phyloP scores from a whole-genome alignment of 2,113 vertebrate genomes.

The Neomonachus schauinslandi region DNA sequence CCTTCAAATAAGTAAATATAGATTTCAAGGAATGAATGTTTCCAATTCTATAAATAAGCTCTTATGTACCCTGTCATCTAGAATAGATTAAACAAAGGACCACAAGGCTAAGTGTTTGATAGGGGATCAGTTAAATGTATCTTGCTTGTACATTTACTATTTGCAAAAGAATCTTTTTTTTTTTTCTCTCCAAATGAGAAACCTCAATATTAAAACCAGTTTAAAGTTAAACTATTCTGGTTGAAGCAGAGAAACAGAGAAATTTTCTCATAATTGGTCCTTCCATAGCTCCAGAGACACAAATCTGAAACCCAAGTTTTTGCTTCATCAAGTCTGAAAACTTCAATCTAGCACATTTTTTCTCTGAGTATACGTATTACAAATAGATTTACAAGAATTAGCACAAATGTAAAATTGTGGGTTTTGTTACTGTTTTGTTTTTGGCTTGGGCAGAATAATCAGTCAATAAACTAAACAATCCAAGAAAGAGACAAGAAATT shows the following conservation, averaged over 20 bases:
- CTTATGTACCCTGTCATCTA: neutral
- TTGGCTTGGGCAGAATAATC: neutral
- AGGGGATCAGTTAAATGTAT: neutral
- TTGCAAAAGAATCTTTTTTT: neutral
- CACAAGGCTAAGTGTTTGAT: neutral
- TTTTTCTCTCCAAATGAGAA: neutral
- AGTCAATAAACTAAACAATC: neutral
- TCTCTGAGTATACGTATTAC: neutral
- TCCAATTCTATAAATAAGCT: constrained; percentile 29
- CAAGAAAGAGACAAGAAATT: neutral
- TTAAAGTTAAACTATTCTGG: neutral
- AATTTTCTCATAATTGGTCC: neutral
- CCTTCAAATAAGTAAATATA: neutral
- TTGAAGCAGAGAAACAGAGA: neutral
- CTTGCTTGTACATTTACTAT: neutral
- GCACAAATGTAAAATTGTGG: neutral
- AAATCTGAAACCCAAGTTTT: neutral
- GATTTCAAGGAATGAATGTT: constrained; percentile 17
- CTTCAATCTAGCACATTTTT: neutral
- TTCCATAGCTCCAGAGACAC: neutral
- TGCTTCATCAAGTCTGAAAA: neutral
- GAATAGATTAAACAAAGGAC: neutral
- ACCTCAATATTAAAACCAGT: neutral
- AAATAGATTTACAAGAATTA: neutral
- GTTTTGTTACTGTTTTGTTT: neutral